Evolutionary conservation across 2,113 vertebrate genomes (phyloP).

Genomic region (Gila orcuttii): DNA sequence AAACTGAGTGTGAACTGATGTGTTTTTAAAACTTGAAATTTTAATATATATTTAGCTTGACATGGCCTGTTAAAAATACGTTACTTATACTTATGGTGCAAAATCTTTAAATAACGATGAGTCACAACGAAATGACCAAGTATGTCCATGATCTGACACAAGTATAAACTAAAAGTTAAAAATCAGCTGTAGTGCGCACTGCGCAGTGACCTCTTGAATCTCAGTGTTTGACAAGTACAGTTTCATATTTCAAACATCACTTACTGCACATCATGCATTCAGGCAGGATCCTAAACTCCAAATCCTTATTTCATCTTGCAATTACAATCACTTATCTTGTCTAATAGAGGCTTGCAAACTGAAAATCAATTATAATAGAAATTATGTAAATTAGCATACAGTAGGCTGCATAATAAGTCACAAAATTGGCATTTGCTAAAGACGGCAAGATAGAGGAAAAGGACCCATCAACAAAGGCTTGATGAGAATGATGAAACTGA

Average conservation of each 20-base stretch:
- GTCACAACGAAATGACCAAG: background rate
- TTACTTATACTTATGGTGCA: background rate
- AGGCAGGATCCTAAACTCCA: background rate
- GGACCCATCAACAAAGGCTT: background rate
- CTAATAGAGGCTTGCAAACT: background rate
- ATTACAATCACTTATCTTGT: conserved; percentile 8
- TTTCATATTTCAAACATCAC: background rate
- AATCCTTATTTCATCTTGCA: background rate
- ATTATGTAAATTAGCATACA: background rate
- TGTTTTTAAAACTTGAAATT: background rate
- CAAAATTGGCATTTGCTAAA: background rate
- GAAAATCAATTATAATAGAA: background rate
- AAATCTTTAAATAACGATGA: background rate
- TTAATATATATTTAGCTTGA: background rate
- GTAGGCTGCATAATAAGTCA: background rate
- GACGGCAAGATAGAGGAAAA: background rate
- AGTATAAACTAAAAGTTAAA: background rate
- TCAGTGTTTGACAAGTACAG: conserved; percentile 4
- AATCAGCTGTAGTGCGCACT: background rate
- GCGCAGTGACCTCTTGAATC: background rate
- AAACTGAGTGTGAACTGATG: background rate
- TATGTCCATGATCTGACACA: background rate
- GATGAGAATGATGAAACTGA: background rate
- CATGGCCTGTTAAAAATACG: background rate
- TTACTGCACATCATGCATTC: background rate